These are phyloP conservation scores for Hyles vespertilio DNA, from an alignment of 1,140 invertebrate species.

Conservation along the genomic window DNA sequence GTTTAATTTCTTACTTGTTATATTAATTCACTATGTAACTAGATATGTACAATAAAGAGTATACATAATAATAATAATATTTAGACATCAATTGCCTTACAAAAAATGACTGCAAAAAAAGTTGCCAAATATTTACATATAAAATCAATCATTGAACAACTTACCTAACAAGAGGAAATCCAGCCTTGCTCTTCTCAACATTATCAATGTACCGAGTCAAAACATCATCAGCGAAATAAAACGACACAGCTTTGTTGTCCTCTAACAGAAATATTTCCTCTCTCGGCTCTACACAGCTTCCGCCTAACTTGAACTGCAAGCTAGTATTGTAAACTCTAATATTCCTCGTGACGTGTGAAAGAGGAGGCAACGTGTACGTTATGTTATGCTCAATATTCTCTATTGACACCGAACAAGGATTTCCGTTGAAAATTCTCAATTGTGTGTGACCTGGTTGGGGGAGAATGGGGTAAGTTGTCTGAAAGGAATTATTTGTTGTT, in stretches of 20 bases:
- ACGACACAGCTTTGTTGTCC: slow-evolving; percentile 46
- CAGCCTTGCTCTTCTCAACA: slow-evolving; percentile 60
- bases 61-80: too few relatives aligned
- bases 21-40: too few relatives aligned
- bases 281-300: slow-evolving; percentile 37
- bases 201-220: slow-evolving; percentile 44
- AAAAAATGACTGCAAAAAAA: too few relatives aligned
- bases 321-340: slow-evolving; percentile 29
- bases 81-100: too few relatives aligned
- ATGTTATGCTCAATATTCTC: slow-evolving; percentile 35
- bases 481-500: slow-evolving; percentile 27
- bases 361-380: slow-evolving; percentile 39
- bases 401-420: slow-evolving; percentile 53
- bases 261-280: slow-evolving; percentile 35
- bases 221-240: slow-evolving; percentile 36
- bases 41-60: too few relatives aligned
- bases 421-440: slow-evolving; percentile 83
- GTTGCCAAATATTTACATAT: too few relatives aligned
- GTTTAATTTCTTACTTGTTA: too few relatives aligned
- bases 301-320: slow-evolving; percentile 32
- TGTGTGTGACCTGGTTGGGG: slow-evolving; percentile 78
- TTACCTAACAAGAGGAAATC: slow-evolving; percentile 55
- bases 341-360: slow-evolving; percentile 37
- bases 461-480: slow-evolving; percentile 81
- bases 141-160: slow-evolving; percentile 4